Evolutionary conservation across 1,140 invertebrate species (phyloP).

Genomic region (Drosophila trapezifrons): DNA sequence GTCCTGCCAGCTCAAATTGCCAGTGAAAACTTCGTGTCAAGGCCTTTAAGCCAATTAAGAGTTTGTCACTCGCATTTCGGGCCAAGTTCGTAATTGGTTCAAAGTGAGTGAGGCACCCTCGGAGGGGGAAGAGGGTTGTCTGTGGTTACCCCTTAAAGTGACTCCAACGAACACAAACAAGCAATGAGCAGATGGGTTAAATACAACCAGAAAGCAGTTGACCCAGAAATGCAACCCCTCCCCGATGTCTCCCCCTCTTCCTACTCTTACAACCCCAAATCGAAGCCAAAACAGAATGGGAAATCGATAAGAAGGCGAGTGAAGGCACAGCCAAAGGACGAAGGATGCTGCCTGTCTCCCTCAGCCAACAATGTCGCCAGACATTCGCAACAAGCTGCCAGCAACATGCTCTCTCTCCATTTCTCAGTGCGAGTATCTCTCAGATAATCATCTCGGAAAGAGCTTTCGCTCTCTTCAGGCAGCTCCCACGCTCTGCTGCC

Average conservation of each 20-base stretch:
- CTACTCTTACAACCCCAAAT: conserved; percentile 20
- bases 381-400: conserved; percentile 23
- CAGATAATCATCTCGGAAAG: conserved; percentile 24
- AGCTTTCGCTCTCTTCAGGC: conserved; percentile 31
- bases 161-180: conserved; percentile 7
- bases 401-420: conserved; percentile 17
- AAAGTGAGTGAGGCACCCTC: conserved; percentile 5
- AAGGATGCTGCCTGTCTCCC: conserved; percentile 6
- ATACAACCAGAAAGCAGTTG: conserved; percentile 26
- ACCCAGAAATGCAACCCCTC: conserved; percentile 45
- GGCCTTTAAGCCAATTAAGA: conserved; percentile 33
- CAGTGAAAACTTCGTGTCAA: conserved; percentile 30
- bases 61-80: conserved; percentile 15
- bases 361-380: conserved; percentile 28
- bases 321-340: background rate
- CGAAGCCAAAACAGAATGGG: conserved; percentile 40
- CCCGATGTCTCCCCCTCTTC: background rate
- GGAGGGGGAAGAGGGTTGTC: conserved; percentile 1
- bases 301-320: conserved; percentile 40
- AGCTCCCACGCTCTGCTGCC: conserved; percentile 33
- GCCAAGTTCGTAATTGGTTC: conserved; percentile 49
- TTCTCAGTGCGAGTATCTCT: background rate
- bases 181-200: background rate
- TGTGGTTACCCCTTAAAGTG: conserved; percentile 22
- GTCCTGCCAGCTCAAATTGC: conserved; percentile 6